Base-by-base conservation (phyloP, 2,113 vertebrate genomes). In the Ammodytes dubius region DNA sequence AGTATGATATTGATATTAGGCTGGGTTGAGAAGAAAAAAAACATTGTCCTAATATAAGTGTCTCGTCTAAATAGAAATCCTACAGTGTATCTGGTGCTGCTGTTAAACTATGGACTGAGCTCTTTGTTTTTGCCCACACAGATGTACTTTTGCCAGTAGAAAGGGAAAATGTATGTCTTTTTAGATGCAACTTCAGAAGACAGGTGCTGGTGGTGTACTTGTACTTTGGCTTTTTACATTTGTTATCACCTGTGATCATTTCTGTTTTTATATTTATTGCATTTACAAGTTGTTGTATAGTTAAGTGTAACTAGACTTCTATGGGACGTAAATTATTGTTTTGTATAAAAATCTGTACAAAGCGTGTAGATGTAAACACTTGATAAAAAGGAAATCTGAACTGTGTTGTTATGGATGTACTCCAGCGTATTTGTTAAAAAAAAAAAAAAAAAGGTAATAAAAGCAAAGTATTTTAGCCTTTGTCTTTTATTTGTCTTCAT, bases 311-410 rank as follows among this genome's bases (percentile, higher is more conserved):
- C 96, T 95, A 94, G 93, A 93, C 94, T 94, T 95, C 91, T 94
- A 95, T 96, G 96, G 96, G 96, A 97, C 96, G 96, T 98, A 97
- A 98, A 96, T 98, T 98, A 98, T 97, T 98, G 96, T 98, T 98
- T 97, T 98, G 97, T 99, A 98, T 96, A 97, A 96, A 97, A 95
- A 95, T 92, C 96, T 96, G 95, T 98, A 97, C 96, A 96, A 97
- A 95, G 91, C 88, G 95, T 95, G 95, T 96, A 96, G 97, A 95
- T 98, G 97, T 97, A 97, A 93, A 98, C 96, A 96, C 96, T 97
- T 96, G 88, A 96, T 96, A 96, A 97, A 95, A 95, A 79, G 70
- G 77, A 89, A 89, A 96, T 96, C 97, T 96, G 95, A 96, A 95
- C 95, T 97, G 97, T 98, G 96, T 97, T 96, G 97, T 97, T 96